A percentile compares a stretch with the other conserved stretches of the same genome.
These are phyloP conservation scores for Brachionus asplanchnoidis DNA, from an alignment of 1,140 invertebrate species.

Conservation along the genomic window DNA sequence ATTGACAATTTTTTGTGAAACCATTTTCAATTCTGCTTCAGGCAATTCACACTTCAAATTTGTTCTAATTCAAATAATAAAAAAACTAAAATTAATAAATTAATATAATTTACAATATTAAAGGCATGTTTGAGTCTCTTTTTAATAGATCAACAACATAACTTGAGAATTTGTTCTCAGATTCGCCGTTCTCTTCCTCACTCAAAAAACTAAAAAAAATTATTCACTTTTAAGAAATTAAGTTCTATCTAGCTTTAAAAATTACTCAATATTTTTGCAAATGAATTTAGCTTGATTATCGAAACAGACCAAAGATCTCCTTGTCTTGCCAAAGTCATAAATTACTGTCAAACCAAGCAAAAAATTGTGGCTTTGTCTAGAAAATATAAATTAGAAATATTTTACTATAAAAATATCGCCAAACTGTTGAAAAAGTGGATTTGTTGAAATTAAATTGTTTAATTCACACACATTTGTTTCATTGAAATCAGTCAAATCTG, in stretches of 20 bases:
- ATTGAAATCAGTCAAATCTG: background rate
- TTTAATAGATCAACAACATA: background rate
- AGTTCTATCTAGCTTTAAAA: background rate
- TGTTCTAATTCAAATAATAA: background rate
- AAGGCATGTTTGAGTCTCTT: background rate
- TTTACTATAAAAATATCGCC: background rate
- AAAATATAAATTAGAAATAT: background rate
- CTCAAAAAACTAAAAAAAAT: background rate
- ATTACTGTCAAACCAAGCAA: background rate
- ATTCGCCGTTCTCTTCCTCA: background rate
- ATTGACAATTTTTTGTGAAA: background rate
- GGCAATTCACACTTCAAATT: background rate
- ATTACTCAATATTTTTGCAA: slow-evolving; percentile 18
- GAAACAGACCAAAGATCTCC: background rate
- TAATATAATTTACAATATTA: background rate
- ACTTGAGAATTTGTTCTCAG: background rate
- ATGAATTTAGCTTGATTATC: slow-evolving; percentile 13
- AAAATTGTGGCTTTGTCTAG: background rate
- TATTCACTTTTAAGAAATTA: background rate
- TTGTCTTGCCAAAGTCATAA: slow-evolving; percentile 6
- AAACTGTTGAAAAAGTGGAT: background rate
- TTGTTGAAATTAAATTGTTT: background rate
- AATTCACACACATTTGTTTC: background rate
- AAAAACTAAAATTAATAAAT: background rate
- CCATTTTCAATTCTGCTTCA: background rate